Evolutionary conservation across 2,888 invertebrate species (phyloP).

Genomic region (Papilio protenor): DNA sequence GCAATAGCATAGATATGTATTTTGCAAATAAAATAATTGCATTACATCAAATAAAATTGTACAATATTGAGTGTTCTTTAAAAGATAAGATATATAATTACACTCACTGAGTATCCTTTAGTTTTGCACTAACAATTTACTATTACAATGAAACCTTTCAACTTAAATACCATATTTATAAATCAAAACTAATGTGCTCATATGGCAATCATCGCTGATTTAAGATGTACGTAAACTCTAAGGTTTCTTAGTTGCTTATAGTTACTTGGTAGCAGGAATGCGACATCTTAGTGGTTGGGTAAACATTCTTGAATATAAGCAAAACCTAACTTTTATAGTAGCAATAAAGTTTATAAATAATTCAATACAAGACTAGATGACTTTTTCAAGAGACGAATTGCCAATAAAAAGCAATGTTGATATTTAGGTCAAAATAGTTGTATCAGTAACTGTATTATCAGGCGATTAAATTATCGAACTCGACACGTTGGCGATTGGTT

Average conservation of each 20-base stretch:
- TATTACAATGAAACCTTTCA: neutral
- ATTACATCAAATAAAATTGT: neutral
- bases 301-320: neutral
- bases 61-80: neutral
- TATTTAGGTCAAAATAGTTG: slow-evolving; percentile 68
- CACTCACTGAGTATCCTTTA: neutral
- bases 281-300: slow-evolving; percentile 4
- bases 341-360: slow-evolving; percentile 52
- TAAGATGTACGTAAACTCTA: slow-evolving; percentile 1
- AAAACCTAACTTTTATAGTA: neutral
- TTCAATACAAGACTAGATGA: slow-evolving; percentile 45
- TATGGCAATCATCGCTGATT: neutral
- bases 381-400: slow-evolving; percentile 46
- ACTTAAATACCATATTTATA: neutral
- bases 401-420: slow-evolving; percentile 47
- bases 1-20: neutral
- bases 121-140: neutral
- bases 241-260: neutral
- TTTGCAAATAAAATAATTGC: neutral
- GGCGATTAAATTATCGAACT: slow-evolving; percentile 62
- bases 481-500: slow-evolving; percentile 58
- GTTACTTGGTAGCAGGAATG: neutral
- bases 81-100: too few species aligned
- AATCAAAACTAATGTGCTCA: neutral
- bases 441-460: slow-evolving; percentile 71